These are phyloP conservation scores for Darevskia mixta DNA, from an alignment of 2,797 vertebrate genomes.

Conservation along the genomic window DNA sequence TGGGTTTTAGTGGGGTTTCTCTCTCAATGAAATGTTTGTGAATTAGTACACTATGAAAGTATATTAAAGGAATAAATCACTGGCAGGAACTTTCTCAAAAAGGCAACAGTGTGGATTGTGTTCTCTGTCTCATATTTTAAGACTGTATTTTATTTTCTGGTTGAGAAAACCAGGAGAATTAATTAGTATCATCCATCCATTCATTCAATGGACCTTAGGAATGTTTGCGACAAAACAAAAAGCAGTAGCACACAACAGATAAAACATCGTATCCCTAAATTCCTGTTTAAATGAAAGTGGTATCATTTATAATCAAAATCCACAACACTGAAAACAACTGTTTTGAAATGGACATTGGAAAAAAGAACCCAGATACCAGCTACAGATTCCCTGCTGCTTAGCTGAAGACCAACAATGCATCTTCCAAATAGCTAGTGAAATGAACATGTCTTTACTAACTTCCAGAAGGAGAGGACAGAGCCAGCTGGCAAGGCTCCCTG, in stretches of 20 bases:
- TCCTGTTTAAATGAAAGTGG: not conserved
- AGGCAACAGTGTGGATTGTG: not conserved
- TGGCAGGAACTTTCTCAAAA: not conserved
- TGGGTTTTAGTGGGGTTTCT: not conserved
- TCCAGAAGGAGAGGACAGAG: not conserved
- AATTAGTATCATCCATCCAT: not conserved
- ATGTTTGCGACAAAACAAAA: not conserved
- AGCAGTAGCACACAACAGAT: not conserved
- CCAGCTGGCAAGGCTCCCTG: not conserved
- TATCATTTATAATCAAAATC: not conserved
- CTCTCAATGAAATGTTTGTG: not conserved
- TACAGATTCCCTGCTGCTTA: not conserved
- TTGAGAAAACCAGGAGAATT: not conserved
- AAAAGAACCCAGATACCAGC: not conserved
- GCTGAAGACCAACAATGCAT: not conserved
- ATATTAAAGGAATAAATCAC: conserved; percentile 35
- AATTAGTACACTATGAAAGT: not conserved
- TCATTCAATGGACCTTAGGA: not conserved
- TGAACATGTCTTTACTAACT: not conserved
- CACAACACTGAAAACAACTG: not conserved
- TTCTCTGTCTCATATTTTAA: not conserved
- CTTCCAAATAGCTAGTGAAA: not conserved
- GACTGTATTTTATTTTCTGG: not conserved
- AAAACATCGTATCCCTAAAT: not conserved
- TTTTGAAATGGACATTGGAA: not conserved